Conservation (phyloP, 2,888 invertebrate species). For the Drymonia ruficornis region DNA sequence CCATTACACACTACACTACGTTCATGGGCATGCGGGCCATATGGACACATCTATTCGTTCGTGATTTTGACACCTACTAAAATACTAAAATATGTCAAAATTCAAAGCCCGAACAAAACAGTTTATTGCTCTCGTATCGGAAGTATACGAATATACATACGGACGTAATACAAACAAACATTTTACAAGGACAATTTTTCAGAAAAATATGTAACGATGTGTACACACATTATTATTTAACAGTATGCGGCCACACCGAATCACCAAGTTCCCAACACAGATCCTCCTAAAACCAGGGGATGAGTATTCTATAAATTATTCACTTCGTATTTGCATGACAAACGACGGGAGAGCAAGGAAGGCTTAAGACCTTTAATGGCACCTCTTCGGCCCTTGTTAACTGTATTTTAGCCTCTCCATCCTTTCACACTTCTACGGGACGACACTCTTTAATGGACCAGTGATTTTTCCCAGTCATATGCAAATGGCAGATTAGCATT, state of each 20-base stretch:
- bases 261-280: conserved; percentile 51
- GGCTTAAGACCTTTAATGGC: conserved; percentile 74
- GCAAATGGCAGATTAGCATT: conserved; percentile 75
- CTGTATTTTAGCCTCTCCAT: conserved; percentile 51
- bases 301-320: conserved; percentile 79
- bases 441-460: conserved; percentile 70
- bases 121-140: too few species aligned
- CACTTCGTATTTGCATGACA: conserved; percentile 81
- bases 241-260: background rate
- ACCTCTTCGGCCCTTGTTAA: conserved; percentile 61
- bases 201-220: too few species aligned
- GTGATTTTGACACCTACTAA: too few species aligned
- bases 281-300: conserved; percentile 64
- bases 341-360: conserved; percentile 68
- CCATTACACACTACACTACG: too few species aligned
- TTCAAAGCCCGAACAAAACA: too few species aligned
- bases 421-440: conserved; percentile 55
- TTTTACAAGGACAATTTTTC: too few species aligned
- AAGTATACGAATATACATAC: too few species aligned
- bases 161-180: too few species aligned
- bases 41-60: too few species aligned
- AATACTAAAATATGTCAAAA: too few species aligned
- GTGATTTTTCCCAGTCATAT: conserved; percentile 77
- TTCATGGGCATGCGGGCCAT: too few species aligned
- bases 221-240: background rate